Base-by-base conservation (phyloP, 1,140 invertebrate genomes). In the Whitmania pigra region DNA sequence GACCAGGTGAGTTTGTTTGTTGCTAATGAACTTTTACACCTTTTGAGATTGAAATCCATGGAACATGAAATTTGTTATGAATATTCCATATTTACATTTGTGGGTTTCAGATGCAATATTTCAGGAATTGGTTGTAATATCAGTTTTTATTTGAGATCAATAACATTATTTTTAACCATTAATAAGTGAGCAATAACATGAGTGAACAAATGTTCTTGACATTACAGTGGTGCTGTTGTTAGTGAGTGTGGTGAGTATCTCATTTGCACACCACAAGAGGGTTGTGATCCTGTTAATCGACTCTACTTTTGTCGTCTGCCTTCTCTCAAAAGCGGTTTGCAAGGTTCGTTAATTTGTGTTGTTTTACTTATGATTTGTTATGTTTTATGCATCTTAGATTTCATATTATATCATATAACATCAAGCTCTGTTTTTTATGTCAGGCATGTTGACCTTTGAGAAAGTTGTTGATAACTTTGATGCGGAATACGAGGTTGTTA, bases 231-330 rank as follows among this genome's bases (percentile, higher is more conserved):
- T 73, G 87, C 88, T 53, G 85, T 88, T 77, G 90, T 96, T n/a
- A 89, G 89, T 43, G 89, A 95, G 79, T 94, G 92, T 85, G 93
- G 93, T 13, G 85, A 87, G n/a, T 96, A 92, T 84, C 82, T 96
- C 54, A 83, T 97, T 29, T 80, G 95, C 74, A 86, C 85, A 18
- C 87, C 90, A 55, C 84, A 87, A 72, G 88, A 92, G 81, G 89
- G 91, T 75, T 94, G 92, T 78, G 87, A 92, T 76, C 80, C 79
- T 0, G 89, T 94, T 82, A 93, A 94, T 83, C 84, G 91, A 76
- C 78, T 96, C 29, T 95, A 89, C 82, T 91, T 90, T 82, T 87
- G 88, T 17, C 87, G 90, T 82, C 83, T 95, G 55, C 36, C 78
- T 29, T 68, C 74, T 36, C 74, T 80, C 15, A 29, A 72, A 43